These are phyloP conservation scores for Dermatemys mawii DNA, from an alignment of 2,113 vertebrate species.

Conservation along the genomic window DNA sequence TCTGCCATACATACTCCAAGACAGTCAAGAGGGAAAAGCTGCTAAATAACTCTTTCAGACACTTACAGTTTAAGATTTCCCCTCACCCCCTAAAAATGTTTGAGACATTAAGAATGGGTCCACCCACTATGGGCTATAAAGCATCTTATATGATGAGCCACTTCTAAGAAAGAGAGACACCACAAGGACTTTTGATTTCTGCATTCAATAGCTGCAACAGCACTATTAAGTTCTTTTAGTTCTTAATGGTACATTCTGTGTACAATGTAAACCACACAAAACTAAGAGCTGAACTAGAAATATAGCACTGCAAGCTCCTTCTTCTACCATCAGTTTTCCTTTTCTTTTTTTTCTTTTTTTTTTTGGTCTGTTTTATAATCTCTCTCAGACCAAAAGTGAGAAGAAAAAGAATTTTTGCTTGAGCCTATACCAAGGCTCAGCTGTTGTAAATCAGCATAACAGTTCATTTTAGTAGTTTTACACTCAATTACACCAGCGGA, in stretches of 20 bases:
- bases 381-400: not conserved
- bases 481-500: not conserved
- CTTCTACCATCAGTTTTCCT: not conserved
- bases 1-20: not conserved
- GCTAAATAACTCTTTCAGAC: not conserved
- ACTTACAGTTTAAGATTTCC: not conserved
- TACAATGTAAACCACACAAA: not conserved
- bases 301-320: accelerated
- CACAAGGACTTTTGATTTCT: not conserved
- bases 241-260: not conserved
- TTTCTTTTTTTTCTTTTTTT: not conserved
- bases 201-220: not conserved
- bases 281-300: not conserved
- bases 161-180: not conserved
- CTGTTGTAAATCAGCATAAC: not conserved
- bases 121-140: not conserved
- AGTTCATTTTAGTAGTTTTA: not conserved
- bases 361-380: not conserved
- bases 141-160: not conserved
- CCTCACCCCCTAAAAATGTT: accelerated
- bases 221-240: not conserved
- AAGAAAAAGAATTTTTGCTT: not conserved
- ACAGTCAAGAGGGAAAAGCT: not conserved
- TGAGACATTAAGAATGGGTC: accelerated
- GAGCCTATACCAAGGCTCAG: not conserved